A percentile compares a stretch with the other conserved stretches of the same genome.
These are phyloP conservation scores for Plemyria rubiginata DNA, from an alignment of 2,888 invertebrate genomes.

Conservation along the genomic window DNA sequence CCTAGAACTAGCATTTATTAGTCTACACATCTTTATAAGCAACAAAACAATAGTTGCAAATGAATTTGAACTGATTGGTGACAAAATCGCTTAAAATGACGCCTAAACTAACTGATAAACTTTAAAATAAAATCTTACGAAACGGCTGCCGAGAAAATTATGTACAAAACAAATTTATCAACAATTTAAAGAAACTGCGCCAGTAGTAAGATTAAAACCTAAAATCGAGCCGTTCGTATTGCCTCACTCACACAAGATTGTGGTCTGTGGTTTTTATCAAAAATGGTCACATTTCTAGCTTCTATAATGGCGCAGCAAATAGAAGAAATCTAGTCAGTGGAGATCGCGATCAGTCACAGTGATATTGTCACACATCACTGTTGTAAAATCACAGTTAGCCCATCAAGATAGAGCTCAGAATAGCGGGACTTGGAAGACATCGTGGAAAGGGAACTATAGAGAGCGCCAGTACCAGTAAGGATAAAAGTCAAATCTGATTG, in stretches of 20 bases:
- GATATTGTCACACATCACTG: conserved; percentile 26
- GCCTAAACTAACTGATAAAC: conserved; percentile 61
- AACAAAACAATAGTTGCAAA: conserved; percentile 25
- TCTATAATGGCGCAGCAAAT: conserved; percentile 38
- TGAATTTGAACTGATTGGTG: conserved; percentile 66
- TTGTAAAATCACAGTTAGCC: conserved; percentile 23
- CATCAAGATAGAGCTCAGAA: conserved; percentile 10
- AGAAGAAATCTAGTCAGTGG: conserved; percentile 50
- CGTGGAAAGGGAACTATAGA: neutral
- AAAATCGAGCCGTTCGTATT: neutral
- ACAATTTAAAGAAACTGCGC: conserved; percentile 56
- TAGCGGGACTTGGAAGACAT: conserved; percentile 3
- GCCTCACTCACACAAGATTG: neutral
- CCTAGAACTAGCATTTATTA: conserved; percentile 66
- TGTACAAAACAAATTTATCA: conserved; percentile 75
- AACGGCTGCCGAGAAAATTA: conserved; percentile 63
- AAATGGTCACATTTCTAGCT: neutral
- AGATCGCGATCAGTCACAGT: conserved; percentile 44
- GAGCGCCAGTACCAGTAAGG: neutral
- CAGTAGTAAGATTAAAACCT: neutral
- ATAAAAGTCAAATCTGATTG: conserved; percentile 2
- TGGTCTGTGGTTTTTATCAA: neutral
- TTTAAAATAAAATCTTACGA: conserved; percentile 59
- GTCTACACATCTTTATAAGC: conserved; percentile 37
- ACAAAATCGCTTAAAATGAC: conserved; percentile 58